Conservation (phyloP, 2,888 invertebrate genomes). For the Lordiphosa fenestrarum region DNA sequence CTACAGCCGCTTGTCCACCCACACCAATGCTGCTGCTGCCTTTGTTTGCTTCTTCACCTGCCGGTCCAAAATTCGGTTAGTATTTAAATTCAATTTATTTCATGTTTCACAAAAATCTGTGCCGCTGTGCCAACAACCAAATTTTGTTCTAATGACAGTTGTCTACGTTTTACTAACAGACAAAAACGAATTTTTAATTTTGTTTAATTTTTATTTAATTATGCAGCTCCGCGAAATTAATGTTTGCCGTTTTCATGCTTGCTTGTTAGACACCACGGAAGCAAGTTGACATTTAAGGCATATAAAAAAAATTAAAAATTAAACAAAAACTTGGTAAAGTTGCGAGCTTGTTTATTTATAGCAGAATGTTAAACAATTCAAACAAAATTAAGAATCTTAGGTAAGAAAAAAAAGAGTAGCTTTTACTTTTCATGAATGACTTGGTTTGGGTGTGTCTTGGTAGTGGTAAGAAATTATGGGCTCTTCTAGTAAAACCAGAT, state of each 20-base stretch:
- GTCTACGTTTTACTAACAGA: slow-evolving; percentile 23
- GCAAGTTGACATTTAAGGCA: slow-evolving; percentile 62
- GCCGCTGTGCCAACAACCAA: slow-evolving; percentile 61
- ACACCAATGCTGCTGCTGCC: slow-evolving; percentile 22
- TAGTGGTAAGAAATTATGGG: too few relatives aligned
- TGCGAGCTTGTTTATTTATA: slow-evolving; percentile 8
- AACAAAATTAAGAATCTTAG: slow-evolving; percentile 8
- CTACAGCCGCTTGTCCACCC: slow-evolving; percentile 65
- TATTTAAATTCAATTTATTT: slow-evolving; percentile 60
- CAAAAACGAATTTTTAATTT: slow-evolving; percentile 36
- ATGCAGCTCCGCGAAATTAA: slow-evolving; percentile 58
- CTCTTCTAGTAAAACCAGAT: too few relatives aligned
- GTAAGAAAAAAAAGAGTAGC: too few relatives aligned
- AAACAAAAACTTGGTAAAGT: slow-evolving; percentile 10
- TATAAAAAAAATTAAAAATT: slow-evolving; percentile 12
- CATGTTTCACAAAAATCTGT: slow-evolving; percentile 45
- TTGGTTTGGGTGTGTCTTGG: too few relatives aligned
- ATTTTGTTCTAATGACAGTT: slow-evolving; percentile 63
- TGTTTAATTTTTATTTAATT: slow-evolving; percentile 44
- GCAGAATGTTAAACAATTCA: slow-evolving; percentile 32
- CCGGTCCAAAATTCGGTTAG: slow-evolving; percentile 29
- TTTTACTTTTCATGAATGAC: too few relatives aligned
- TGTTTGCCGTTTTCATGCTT: slow-evolving; percentile 39
- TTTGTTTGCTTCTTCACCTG: slow-evolving; percentile 28
- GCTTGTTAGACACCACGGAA: slow-evolving; percentile 58